A percentile compares a stretch with the other conserved stretches of the same genome.
Conservation (phyloP, 2,797 vertebrate genomes). For the Paramormyrops hopkinsi region DNA sequence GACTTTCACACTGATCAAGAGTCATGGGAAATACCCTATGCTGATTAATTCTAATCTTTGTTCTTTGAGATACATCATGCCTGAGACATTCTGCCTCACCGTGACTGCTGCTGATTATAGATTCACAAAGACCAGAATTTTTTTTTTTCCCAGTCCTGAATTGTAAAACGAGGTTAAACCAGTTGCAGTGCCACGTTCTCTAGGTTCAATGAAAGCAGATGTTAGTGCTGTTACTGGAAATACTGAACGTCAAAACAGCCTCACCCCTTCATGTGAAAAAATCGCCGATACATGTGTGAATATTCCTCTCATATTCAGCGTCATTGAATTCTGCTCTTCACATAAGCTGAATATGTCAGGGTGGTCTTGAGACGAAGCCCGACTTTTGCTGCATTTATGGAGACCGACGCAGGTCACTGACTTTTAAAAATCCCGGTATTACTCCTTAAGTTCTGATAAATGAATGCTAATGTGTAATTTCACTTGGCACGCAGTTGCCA, state of each 20-base stretch:
- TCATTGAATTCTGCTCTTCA: not conserved
- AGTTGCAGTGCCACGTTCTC: not conserved
- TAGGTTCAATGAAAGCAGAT: not conserved
- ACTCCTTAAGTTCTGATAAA: not conserved
- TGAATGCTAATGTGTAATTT: slow-evolving; percentile 9
- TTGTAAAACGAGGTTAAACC: not conserved
- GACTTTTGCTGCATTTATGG: not conserved
- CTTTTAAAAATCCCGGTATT: not conserved
- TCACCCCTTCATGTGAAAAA: not conserved
- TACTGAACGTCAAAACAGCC: not conserved
- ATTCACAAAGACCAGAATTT: not conserved
- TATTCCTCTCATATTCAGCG: not conserved
- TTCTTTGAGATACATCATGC: not conserved
- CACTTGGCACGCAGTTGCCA: not conserved
- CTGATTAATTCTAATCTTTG: slow-evolving; percentile 1
- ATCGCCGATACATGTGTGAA: not conserved
- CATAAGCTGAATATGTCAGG: not conserved
- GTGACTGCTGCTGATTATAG: not conserved
- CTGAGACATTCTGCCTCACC: not conserved
- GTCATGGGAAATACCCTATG: not conserved
- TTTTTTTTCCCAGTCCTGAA: not conserved
- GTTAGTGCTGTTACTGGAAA: not conserved
- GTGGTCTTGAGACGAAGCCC: not conserved
- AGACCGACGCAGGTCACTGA: not conserved
- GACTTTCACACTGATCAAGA: not conserved